Evolutionary conservation across 2,888 invertebrate species (phyloP).

Genomic region (Nasonia oneida): DNA sequence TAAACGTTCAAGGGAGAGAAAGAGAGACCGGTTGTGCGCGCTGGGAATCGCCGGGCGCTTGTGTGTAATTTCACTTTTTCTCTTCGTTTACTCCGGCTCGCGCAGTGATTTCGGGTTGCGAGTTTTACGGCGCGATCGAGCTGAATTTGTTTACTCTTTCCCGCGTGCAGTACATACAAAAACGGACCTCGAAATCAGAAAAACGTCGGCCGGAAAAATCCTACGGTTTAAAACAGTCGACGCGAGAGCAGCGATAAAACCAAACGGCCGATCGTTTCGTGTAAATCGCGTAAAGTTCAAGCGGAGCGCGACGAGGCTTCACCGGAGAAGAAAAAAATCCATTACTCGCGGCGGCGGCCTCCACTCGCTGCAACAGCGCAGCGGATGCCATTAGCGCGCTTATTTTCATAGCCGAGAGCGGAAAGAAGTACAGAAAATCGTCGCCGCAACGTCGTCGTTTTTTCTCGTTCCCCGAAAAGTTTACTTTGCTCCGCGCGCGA

Average conservation of each 20-base stretch:
- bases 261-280: slow-evolving; percentile 3
- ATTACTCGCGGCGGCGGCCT: slow-evolving; percentile 11
- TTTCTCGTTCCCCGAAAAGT: background rate
- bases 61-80: background rate
- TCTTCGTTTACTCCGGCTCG: background rate
- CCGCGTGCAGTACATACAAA: background rate
- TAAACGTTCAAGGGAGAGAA: background rate
- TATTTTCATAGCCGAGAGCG: slow-evolving; percentile 50
- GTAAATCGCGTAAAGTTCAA: slow-evolving; percentile 43
- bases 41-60: background rate
- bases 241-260: background rate
- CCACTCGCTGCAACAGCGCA: background rate
- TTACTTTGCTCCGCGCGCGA: slow-evolving; percentile 27
- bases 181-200: background rate
- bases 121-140: background rate
- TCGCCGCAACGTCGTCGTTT: background rate
- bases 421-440: slow-evolving; percentile 28
- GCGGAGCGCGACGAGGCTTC: background rate
- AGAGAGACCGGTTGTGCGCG: background rate
- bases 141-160: slow-evolving; percentile 20
- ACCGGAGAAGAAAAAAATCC: slow-evolving; percentile 28
- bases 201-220: background rate
- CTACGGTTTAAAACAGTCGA: background rate
- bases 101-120: background rate
- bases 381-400: slow-evolving; percentile 53